These are phyloP conservation scores for Puntigrus tetrazona DNA, from an alignment of 2,113 vertebrate species.

Conservation along the genomic window DNA sequence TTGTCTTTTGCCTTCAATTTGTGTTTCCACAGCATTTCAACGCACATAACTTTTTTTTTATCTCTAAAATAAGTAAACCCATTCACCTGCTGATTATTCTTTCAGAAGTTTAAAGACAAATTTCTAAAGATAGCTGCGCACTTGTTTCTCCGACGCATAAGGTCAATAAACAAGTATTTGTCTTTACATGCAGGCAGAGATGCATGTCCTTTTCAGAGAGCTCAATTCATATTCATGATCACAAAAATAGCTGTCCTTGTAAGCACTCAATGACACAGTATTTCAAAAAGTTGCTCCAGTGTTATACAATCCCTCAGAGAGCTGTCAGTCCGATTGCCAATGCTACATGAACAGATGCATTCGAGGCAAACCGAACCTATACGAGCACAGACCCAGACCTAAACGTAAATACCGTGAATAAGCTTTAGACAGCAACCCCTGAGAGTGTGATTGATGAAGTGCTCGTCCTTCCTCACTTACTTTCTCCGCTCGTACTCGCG, in stretches of 20 bases:
- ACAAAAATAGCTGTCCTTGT: slow-evolving; percentile 32
- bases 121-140: no score
- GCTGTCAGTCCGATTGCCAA: slow-evolving; percentile 2
- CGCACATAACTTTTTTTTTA: no score
- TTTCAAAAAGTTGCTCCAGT: slow-evolving; percentile 27
- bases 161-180: neutral
- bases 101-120: no score
- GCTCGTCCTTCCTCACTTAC: slow-evolving; percentile 6
- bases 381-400: slow-evolving; percentile 4
- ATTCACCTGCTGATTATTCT: no score
- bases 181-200: slow-evolving; percentile 24
- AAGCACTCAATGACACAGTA: slow-evolving; percentile 32
- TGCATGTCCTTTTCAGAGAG: slow-evolving; percentile 32
- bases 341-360: slow-evolving; percentile 24
- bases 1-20: no score
- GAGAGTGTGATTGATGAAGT: slow-evolving; percentile 36
- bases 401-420: neutral
- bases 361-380: neutral
- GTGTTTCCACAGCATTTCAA: no score
- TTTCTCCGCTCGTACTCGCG: neutral
- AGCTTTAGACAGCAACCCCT: neutral
- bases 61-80: no score
- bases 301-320: slow-evolving; percentile 54
- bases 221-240: slow-evolving; percentile 48
- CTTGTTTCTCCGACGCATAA: no score